Conservation (phyloP, 1,140 invertebrate genomes). For the Atopsyche davidsoni region DNA sequence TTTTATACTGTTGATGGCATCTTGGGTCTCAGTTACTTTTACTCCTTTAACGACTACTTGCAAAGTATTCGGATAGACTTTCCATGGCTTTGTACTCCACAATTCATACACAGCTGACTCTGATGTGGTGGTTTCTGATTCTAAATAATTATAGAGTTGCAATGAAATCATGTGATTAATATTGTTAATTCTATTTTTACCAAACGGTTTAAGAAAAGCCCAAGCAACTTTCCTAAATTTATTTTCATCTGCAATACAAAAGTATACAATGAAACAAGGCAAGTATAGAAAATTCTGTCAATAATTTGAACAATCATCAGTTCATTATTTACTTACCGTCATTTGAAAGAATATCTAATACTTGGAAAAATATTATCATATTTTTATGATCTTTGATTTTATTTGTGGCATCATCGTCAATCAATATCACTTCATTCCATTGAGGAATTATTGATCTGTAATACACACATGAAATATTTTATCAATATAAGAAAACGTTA, state of each 20-base stretch:
- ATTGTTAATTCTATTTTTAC: conserved; percentile 26
- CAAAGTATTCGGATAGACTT: conserved; percentile 34
- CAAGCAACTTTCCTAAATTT: conserved; percentile 33
- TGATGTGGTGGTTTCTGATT: conserved; percentile 17
- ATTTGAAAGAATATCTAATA: conserved; percentile 31
- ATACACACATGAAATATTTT: neutral
- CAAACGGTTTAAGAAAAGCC: conserved; percentile 34
- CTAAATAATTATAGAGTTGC: conserved; percentile 31
- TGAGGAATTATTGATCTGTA: conserved; percentile 32
- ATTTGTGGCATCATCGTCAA: conserved; percentile 34
- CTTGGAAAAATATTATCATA: conserved; percentile 35
- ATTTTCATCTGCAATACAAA: conserved; percentile 24
- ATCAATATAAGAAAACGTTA: neutral
- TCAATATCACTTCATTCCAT: conserved; percentile 35
- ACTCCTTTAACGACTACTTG: conserved; percentile 31
- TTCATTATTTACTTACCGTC: conserved; percentile 19
- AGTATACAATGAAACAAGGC: too few relatives aligned
- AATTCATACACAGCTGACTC: conserved; percentile 28
- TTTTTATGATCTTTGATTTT: conserved; percentile 24
- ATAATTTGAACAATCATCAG: too few relatives aligned
- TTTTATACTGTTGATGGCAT: conserved; percentile 25
- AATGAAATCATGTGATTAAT: conserved; percentile 33
- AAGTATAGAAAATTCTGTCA: too few relatives aligned
- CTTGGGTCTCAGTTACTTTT: conserved; percentile 13
- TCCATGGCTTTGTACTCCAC: conserved; percentile 33